Evolutionary conservation across 2,797 vertebrate genomes (phyloP), one percentile per base, ranked within the genome.

Genomic region (Synanceia verrucosa): DNA sequence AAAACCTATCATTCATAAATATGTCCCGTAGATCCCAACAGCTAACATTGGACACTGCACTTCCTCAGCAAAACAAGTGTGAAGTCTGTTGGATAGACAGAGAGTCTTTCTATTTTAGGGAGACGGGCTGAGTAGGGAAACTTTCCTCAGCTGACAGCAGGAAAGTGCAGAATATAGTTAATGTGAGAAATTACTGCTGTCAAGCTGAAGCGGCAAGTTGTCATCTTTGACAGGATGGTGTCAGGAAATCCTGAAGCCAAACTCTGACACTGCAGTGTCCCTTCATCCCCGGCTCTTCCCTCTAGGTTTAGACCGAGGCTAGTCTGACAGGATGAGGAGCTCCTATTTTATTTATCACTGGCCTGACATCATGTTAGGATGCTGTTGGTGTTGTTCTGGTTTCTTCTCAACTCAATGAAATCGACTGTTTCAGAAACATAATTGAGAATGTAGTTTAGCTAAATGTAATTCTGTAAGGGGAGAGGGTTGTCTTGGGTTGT

Each of bases 151-250:
- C 43, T 47, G 50, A 9, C 9, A 21, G 14, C 33, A 24, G 39
- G 6, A 28, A 41, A 58, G 43, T 58, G 39, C 33, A 52, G 57
- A 56, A 41, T 55, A 33, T 37, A 52, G 12, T 64, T 61, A 78
- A 71, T 70, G 21, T 52, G 18, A 43, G 56, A 75, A 63, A 75
- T 63, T 4, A 77, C 31, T 73, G 60, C 26, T 74, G 71, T 73
- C 62, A 53, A 53, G 56, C 70, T 52, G 65, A 61, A 78, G 69
- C 53, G 36, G 24, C 55, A 69, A 47, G 65, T 60, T 83, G 82
- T 67, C 71, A 69, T 52, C 14, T 78, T 63, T 84, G 82, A 84
- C 78, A 75, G 36, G 73, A 53, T n/a, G 43, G 50, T 84, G 79
- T 79, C 81, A 79, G 55, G 37, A 76, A 60, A 74, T 29, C 19